phyloP scores from a whole-genome alignment of 2,113 vertebrate species.

The Lepisosteus osseus region DNA sequence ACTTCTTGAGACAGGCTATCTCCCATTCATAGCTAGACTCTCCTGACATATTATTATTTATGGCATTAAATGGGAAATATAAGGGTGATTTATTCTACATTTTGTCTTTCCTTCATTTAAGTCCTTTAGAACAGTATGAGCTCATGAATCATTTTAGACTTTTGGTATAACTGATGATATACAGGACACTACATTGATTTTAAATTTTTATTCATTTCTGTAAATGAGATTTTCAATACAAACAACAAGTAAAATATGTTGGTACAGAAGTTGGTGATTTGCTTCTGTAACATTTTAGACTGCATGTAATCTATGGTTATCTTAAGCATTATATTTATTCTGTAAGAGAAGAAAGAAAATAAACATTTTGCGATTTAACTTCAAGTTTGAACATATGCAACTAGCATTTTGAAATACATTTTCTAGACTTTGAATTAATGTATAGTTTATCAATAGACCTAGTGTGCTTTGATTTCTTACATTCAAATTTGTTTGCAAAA shows the following conservation, averaged over 20 bases:
- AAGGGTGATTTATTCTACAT: slow-evolving; percentile 46
- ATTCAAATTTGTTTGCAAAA: too few relatives aligned
- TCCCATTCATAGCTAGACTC: slow-evolving; percentile 48
- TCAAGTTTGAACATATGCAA: too few relatives aligned
- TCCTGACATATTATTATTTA: slow-evolving; percentile 58
- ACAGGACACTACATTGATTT: slow-evolving; percentile 57
- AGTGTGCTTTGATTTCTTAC: too few relatives aligned
- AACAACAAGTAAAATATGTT: slow-evolving; percentile 56
- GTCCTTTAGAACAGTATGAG: slow-evolving; percentile 25
- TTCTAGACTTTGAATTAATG: too few relatives aligned
- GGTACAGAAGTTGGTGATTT: slow-evolving; percentile 17
- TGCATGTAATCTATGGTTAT: too few relatives aligned
- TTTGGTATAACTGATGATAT: slow-evolving; percentile 28
- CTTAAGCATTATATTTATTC: too few relatives aligned
- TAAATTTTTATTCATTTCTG: slow-evolving; percentile 46
- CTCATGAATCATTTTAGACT: slow-evolving; percentile 52
- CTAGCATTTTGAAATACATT: too few relatives aligned
- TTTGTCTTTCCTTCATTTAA: slow-evolving; percentile 30
- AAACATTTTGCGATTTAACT: too few relatives aligned
- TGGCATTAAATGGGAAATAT: slow-evolving; percentile 59
- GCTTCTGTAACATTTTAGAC: too few relatives aligned
- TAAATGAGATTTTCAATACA: slow-evolving; percentile 46
- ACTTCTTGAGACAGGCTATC: slow-evolving; percentile 45
- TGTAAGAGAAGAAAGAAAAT: too few relatives aligned
- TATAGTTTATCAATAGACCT: too few relatives aligned